These are phyloP conservation scores for Caloenas nicobarica DNA, from an alignment of 2,113 vertebrate species.

Conservation along the genomic window DNA sequence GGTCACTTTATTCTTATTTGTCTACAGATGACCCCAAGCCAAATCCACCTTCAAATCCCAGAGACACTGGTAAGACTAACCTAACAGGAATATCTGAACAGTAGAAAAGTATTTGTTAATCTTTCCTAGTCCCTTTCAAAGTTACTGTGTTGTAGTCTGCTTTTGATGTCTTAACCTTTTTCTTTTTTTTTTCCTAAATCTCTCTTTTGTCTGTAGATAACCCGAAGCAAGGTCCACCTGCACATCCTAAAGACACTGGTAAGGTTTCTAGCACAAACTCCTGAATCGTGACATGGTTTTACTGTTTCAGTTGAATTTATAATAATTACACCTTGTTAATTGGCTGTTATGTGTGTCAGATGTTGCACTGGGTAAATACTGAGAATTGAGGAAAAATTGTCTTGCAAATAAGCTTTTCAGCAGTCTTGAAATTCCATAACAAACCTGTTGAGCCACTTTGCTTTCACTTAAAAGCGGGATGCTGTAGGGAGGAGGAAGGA, in stretches of 20 bases:
- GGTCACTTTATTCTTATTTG: background rate
- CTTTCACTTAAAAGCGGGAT: background rate
- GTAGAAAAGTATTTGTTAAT: background rate
- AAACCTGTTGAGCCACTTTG: background rate
- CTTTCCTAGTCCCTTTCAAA: background rate
- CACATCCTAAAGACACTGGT: slow-evolving; percentile 7
- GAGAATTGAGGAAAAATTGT: background rate
- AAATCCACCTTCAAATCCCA: background rate
- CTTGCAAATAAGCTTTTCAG: background rate
- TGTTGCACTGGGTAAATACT: background rate
- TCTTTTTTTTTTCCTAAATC: background rate
- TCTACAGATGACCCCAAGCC: background rate
- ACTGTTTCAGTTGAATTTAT: background rate
- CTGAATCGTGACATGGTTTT: background rate
- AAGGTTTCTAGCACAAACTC: background rate
- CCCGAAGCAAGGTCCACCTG: background rate
- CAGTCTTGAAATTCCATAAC: background rate
- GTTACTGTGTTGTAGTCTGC: background rate
- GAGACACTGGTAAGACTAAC: slow-evolving; percentile 19
- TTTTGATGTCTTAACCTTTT: background rate
- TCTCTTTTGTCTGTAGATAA: background rate
- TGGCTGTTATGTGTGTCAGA: background rate
- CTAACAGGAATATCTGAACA: background rate
- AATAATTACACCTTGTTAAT: background rate
- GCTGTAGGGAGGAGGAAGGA: background rate